Base-by-base conservation (phyloP, 2,888 invertebrate species). In the Osmoderma eremita region DNA sequence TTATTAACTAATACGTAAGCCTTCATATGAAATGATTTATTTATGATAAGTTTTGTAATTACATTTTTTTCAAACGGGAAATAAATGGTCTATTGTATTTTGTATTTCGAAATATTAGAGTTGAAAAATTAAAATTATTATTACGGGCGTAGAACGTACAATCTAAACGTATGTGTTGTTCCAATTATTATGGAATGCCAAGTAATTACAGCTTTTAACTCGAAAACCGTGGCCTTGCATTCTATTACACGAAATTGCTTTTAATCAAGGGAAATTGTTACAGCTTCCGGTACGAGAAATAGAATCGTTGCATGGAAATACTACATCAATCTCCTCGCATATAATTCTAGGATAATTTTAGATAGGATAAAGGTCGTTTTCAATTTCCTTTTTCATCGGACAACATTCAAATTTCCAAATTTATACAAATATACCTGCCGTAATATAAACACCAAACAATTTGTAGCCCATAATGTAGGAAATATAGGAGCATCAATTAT, bases 221-320 rank as follows among this genome's bases (percentile, higher is more conserved):
- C 15, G 58, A 61, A 61, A 61, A 61, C 45, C 45, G 17, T 45
- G 58, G 45, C 58, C 58, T 61, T 61, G 58, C 58, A n/a, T 30
- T 45, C 24, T 61, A 61, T 61, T 45, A 61, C 45, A 45, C 45
- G 17, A 61, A 61, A 61, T 61, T 61, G 45, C 45, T 61, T 61
- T 30, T 61, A 61, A 61, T 45, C 24, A 17, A 20, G 24, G 45
- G 58, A 61, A 61, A 61, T 45, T 61, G 45, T 61, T 45, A 61
- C 24, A 45, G 30, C 58, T 45, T 61, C 58, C 58, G 42, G 45
- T 45, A n/a, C 30, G 30, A 30, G 2, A 30, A 30, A 30, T 30
- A 5, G 30, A 30, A 30, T 30, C 30, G 30, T 30, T 5, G 30
- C 30, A 30, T 30, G 30, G 10, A 30, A 30, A 30, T 30, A 6